Percentiles rank a stretch among this genome's conserved stretches.
Evolutionary conservation across 2,113 vertebrate species (phyloP).

Genomic region (human (Homo sapiens)): GRCh38 chr3:5000001-5000500

Average conservation of each 20-base stretch:
- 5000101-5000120: conserved; percentile 49
- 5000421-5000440: too few relatives aligned
- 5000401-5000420: too few relatives aligned
- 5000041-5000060: background rate
- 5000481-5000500: too few relatives aligned
- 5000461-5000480: too few relatives aligned
- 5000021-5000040: background rate
- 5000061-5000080: background rate
- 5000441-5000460: too few relatives aligned
- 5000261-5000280: conserved; percentile 64
- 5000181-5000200: background rate
- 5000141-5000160: background rate
- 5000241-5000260: conserved; percentile 37
- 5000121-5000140: conserved; percentile 13
- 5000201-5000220: background rate
- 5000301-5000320: background rate
- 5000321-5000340: background rate
- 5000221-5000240: background rate
- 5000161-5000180: background rate
- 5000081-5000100: background rate
- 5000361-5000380: background rate
- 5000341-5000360: background rate
- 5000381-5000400: too few relatives aligned
- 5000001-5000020: background rate
- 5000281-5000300: conserved; percentile 53